Conservation (phyloP, 2,113 vertebrate genomes). For the Rhagologus leucostigma region DNA sequence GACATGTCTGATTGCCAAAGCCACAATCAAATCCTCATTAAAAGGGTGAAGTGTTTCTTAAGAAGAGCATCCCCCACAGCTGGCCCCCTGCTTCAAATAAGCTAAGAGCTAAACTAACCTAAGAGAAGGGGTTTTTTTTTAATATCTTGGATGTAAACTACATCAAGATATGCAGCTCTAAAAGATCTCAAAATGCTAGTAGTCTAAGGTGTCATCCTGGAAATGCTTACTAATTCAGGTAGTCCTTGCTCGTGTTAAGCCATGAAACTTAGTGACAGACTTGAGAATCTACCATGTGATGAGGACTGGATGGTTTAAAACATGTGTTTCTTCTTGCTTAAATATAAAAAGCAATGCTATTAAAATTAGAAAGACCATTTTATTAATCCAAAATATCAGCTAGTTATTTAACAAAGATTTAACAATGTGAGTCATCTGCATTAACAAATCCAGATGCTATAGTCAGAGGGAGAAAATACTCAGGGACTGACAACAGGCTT, state of each 20-base stretch:
- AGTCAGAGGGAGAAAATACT: slow-evolving; percentile 1
- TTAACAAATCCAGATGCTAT: slow-evolving; percentile 43
- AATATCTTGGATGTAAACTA: background rate
- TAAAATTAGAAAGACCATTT: slow-evolving; percentile 17
- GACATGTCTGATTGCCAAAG: background rate
- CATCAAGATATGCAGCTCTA: background rate
- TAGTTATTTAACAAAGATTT: slow-evolving; percentile 47
- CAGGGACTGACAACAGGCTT: background rate
- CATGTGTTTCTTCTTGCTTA: background rate
- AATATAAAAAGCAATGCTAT: slow-evolving; percentile 19
- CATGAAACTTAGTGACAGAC: background rate
- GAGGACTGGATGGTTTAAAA: background rate
- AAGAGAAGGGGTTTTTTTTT: background rate
- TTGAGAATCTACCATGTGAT: background rate
- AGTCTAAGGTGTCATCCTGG: background rate
- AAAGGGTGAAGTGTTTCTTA: background rate
- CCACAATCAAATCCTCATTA: background rate
- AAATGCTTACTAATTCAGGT: background rate
- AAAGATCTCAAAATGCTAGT: background rate
- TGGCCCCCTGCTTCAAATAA: background rate
- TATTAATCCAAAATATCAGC: slow-evolving; percentile 46
- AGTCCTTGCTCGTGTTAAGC: background rate
- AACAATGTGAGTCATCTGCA: slow-evolving; percentile 8
- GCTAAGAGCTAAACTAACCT: background rate
- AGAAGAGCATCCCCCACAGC: background rate